Evolutionary conservation across 2,888 invertebrate genomes (phyloP), one percentile per base, ranked within the genome.

Genomic region (Drosophila mimica): DNA sequence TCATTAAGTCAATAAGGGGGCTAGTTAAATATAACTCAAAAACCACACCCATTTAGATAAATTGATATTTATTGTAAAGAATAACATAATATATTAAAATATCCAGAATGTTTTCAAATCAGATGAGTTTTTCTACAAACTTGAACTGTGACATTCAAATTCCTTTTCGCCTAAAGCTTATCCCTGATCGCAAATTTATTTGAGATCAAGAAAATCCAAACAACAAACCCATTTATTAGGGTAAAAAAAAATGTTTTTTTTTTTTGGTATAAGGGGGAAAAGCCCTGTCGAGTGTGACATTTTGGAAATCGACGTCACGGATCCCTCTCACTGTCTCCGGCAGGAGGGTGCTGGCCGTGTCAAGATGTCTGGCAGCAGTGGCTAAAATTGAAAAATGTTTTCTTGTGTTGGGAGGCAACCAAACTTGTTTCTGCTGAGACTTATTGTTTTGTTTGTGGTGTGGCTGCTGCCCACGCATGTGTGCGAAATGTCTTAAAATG

Each of bases 231-330:
- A 34, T 66, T 66, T 34, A 38, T 30, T 17, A 67, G 48, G 17
- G 40, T 34, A 65, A 54, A 54, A 54, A 53, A 43, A 61, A 56
- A 34, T 48, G 6, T 28, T 25, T 56, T 53, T 28, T 25, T 56
- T 53, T 68, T 59, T 68, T 57, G 20, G 72, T 65, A 71, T 74
- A 75, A 78, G 72, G 74, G 65, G 74, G 65, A 78, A 82, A 79
- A 73, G 56, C 68, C 71, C 79, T 77, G 86, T 71, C 77, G 86
- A 79, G 77, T 88, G 79, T 79, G 83, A 79, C 88, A 85, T 61
- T 63, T 76, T 80, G 85, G 63, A 78, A 68, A 82, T 46, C 59
- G 30, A 28, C 43, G 40, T 36, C 52, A 17, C 48, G 25, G 25
- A 31, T 31, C 56, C 28, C 36, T 17, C 36, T 54, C 40, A 31